Evolutionary conservation across 2,113 vertebrate species (phyloP).

Genomic region (Steatornis caripensis): DNA sequence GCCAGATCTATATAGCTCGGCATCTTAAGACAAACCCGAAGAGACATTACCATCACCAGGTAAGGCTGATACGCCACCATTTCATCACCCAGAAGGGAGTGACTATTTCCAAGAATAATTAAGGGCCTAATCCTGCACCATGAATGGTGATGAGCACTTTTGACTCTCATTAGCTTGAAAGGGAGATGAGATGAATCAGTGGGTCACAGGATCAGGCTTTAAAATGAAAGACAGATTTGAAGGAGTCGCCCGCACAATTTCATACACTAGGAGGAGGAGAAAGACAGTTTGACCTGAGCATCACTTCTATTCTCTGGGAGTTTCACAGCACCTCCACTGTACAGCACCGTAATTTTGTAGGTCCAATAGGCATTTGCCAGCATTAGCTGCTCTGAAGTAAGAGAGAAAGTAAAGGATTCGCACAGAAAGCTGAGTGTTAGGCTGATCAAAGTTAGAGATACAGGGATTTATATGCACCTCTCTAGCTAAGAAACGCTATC

Average conservation of each 20-base stretch:
- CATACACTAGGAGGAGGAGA: not conserved
- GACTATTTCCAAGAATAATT: not conserved
- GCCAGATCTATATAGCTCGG: not conserved
- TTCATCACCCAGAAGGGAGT: not conserved
- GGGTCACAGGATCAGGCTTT: conserved; percentile 31
- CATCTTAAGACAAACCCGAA: not conserved
- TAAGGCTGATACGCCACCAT: accelerated
- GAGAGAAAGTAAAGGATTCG: conserved; percentile 47
- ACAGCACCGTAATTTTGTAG: conserved; percentile 29
- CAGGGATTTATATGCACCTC: conserved; percentile 52
- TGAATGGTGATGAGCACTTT: not conserved
- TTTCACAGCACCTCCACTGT: conserved; percentile 29
- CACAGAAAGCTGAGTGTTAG: conserved; percentile 51
- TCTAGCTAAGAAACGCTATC: conserved; percentile 33
- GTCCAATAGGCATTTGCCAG: conserved; percentile 58
- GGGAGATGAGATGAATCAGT: conserved; percentile 3
- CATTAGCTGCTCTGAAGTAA: conserved; percentile 60
- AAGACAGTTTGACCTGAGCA: conserved; percentile 28
- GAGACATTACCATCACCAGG: not conserved
- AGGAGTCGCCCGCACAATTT: not conserved
- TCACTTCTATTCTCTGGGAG: conserved; percentile 18
- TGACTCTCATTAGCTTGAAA: conserved; percentile 28
- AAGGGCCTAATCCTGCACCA: conserved; percentile 10
- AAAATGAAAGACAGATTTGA: conserved; percentile 38
- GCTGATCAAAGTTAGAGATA: conserved; percentile 63